These are phyloP conservation scores for Pteropus rufus DNA, from an alignment of 2,797 vertebrate genomes.

Conservation along the genomic window DNA sequence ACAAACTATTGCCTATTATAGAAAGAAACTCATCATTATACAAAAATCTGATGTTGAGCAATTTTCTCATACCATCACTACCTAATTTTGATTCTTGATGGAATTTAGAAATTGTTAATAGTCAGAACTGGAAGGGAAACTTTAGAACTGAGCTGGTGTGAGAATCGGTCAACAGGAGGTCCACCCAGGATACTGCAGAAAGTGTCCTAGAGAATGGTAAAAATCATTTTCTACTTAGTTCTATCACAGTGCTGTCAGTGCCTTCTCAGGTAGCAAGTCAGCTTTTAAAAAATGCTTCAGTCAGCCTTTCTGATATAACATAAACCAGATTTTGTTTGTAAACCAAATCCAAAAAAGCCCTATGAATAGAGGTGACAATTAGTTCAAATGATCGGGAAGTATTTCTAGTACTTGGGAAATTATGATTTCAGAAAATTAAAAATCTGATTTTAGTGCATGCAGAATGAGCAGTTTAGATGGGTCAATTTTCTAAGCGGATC, in stretches of 20 bases:
- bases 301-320: neutral
- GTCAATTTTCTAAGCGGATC: neutral
- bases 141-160: neutral
- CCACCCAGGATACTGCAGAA: neutral
- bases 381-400: neutral
- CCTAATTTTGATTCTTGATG: neutral
- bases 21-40: slow-evolving; percentile 3
- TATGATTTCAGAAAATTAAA: neutral
- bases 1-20: neutral
- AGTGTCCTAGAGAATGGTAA: neutral
- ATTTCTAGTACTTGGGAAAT: neutral
- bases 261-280: neutral
- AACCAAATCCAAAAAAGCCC: neutral
- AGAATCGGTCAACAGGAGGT: neutral
- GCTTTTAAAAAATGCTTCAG: neutral
- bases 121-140: neutral
- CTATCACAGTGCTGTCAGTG: neutral
- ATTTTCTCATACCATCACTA: neutral
- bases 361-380: neutral
- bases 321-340: neutral
- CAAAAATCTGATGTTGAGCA: neutral
- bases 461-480: neutral
- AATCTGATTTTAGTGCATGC: neutral
- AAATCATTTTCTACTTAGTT: neutral
- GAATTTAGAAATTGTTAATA: neutral